phyloP scores from a whole-genome alignment of 1,140 invertebrate genomes.

The Calliphora vicina region DNA sequence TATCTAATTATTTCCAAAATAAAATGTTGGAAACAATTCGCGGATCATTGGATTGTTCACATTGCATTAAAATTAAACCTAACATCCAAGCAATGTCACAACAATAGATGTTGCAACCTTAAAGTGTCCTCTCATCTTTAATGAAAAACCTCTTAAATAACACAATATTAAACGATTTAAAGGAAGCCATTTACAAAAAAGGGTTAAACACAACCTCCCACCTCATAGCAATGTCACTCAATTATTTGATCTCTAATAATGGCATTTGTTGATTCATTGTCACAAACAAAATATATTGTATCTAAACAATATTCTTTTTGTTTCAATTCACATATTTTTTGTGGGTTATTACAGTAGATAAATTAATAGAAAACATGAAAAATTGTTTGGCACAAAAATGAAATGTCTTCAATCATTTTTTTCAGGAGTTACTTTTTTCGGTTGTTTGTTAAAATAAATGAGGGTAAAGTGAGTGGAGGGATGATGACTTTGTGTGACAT shows the following conservation, averaged over 20 bases:
- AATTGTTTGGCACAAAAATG: background rate
- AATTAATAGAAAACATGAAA: slow-evolving; percentile 20
- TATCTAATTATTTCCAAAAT: too few relatives aligned
- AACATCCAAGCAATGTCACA: background rate
- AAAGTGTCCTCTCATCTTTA: background rate
- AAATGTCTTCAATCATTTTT: slow-evolving; percentile 30
- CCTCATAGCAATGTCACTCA: background rate
- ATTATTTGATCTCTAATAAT: background rate
- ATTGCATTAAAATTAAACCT: background rate
- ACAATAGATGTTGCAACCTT: background rate
- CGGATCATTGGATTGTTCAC: background rate
- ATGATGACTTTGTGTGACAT: slow-evolving; percentile 15
- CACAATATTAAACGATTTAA: background rate
- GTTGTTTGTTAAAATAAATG: background rate
- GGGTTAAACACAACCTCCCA: background rate
- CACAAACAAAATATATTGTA: background rate
- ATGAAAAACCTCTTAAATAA: background rate
- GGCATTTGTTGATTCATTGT: slow-evolving; percentile 28
- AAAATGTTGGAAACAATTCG: too few relatives aligned
- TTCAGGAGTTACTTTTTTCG: background rate
- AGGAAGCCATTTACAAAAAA: background rate
- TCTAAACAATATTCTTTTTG: slow-evolving; percentile 2
- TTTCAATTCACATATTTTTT: background rate
- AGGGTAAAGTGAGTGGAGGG: background rate
- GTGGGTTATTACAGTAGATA: background rate